These are phyloP conservation scores for Passerina amoena DNA, from an alignment of 2,113 vertebrate species.

Conservation along the genomic window DNA sequence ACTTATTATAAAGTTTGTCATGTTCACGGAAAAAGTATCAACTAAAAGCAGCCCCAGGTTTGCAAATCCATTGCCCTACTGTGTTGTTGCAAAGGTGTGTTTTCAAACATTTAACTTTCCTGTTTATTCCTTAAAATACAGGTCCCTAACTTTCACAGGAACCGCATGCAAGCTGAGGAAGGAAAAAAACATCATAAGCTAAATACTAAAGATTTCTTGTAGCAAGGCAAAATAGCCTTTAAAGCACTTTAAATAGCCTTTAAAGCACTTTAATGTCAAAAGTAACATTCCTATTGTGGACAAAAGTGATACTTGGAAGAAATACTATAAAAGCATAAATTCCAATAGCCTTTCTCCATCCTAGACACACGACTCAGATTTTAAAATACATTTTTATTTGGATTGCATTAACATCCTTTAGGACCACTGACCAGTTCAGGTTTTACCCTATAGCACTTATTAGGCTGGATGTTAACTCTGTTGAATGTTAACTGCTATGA, in stretches of 20 bases:
- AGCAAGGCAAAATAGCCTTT: not conserved
- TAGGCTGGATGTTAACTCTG: not conserved
- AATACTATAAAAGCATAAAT: not conserved
- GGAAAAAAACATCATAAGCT: not conserved
- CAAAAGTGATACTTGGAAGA: not conserved
- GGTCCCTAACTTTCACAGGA: not conserved
- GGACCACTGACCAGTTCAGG: not conserved
- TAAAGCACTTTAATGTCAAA: not conserved
- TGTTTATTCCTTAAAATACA: not conserved
- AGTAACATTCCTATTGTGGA: not conserved
- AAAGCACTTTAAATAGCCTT: not conserved
- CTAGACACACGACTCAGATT: not conserved
- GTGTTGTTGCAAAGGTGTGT: not conserved
- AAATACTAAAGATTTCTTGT: not conserved
- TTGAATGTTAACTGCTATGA: not conserved
- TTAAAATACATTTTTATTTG: not conserved
- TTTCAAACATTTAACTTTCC: not conserved
- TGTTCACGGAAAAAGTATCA: not conserved
- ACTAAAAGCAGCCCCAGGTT: not conserved
- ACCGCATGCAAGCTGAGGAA: not conserved
- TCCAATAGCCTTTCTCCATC: not conserved
- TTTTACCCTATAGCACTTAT: not conserved
- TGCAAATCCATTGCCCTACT: not conserved
- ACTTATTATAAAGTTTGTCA: not conserved
- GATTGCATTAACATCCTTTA: not conserved